Evolutionary conservation across 2,888 invertebrate genomes (phyloP).

Genomic region (Hermodice carunculata): DNA sequence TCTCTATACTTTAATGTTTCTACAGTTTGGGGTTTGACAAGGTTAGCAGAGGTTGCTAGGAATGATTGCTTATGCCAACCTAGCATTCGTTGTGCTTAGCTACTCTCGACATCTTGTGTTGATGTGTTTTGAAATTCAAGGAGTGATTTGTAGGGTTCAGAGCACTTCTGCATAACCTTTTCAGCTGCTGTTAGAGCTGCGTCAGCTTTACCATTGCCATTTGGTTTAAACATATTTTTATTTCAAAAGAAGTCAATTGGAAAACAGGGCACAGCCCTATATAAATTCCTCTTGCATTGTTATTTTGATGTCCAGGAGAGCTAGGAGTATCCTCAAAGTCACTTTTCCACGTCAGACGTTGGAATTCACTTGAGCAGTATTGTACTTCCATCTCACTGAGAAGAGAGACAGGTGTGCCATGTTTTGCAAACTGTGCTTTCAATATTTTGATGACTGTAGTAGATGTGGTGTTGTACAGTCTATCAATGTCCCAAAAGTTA

Average conservation of each 20-base stretch:
- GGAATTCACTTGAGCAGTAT: constrained; percentile 26
- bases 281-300: too few species aligned
- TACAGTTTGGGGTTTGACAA: neutral
- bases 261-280: too few species aligned
- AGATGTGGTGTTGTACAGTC: constrained; percentile 23
- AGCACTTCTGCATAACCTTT: constrained; percentile 26
- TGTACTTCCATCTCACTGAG: constrained; percentile 39
- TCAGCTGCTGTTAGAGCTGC: constrained; percentile 39
- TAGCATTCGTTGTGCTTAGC: neutral
- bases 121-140: constrained; percentile 5
- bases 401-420: constrained; percentile 29
- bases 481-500: constrained; percentile 33
- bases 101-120: neutral
- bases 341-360: constrained; percentile 26
- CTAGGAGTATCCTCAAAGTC: constrained; percentile 36
- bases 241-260: too few species aligned
- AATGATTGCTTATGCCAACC: neutral
- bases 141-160: constrained; percentile 4
- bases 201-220: constrained; percentile 42
- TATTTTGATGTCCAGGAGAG: constrained; percentile 32
- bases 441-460: constrained; percentile 25
- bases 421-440: constrained; percentile 21
- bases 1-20: neutral
- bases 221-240: too few species aligned
- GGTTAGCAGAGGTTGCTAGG: neutral